phyloP scores from a whole-genome alignment of 2,888 invertebrate genomes.

The Pterostichus madidus region DNA sequence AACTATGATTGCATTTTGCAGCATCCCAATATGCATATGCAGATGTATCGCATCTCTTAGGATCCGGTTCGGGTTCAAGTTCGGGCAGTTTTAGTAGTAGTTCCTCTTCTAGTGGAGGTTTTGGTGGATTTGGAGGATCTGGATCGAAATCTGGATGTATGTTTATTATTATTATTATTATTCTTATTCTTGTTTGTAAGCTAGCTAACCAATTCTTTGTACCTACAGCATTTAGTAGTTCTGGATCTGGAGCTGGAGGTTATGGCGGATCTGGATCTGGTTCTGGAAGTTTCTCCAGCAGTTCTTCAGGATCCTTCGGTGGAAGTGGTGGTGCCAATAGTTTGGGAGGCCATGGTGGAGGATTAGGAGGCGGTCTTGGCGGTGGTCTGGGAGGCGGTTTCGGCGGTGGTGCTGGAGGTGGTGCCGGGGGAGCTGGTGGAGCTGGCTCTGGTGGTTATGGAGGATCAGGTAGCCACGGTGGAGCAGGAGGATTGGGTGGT shows the following conservation, averaged over 20 bases:
- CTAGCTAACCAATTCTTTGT: not conserved
- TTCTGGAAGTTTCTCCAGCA: constrained; percentile 58
- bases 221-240: constrained; percentile 50
- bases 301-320: constrained; percentile 62
- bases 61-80: constrained; percentile 39
- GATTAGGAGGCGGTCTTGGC: not conserved
- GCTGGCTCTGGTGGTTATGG: constrained; percentile 19
- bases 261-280: constrained; percentile 53
- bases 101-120: constrained; percentile 45
- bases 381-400: constrained; percentile 3
- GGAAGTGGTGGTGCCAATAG: constrained; percentile 30
- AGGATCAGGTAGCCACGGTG: not conserved
- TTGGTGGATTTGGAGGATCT: constrained; percentile 53
- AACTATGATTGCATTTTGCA: constrained; percentile 29
- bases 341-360: not conserved
- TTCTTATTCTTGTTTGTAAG: not conserved
- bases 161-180: constrained; percentile 36
- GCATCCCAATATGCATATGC: constrained; percentile 59
- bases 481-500: constrained; percentile 9
- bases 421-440: constrained; percentile 57
- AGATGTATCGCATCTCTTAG: constrained; percentile 62
- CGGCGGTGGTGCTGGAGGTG: constrained; percentile 56
- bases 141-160: constrained; percentile 64
- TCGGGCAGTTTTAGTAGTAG: constrained; percentile 60
- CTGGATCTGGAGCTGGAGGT: constrained; percentile 34